A percentile compares a stretch with the other conserved stretches of the same genome.
phyloP scores from a whole-genome alignment of 2,797 vertebrate genomes.

The Valencia hispanica region DNA sequence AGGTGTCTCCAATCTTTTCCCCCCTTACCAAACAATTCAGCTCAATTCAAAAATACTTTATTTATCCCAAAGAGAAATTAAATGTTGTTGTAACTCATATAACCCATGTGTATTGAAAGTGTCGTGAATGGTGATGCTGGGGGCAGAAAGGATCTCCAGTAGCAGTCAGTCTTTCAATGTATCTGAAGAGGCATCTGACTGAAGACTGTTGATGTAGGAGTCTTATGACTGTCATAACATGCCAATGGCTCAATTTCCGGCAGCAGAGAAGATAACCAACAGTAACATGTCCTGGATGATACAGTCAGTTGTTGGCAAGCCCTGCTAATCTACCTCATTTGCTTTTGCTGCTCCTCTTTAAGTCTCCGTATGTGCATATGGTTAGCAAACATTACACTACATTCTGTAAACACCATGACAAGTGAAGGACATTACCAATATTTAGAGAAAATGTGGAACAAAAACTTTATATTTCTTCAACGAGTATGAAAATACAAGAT shows the following conservation, averaged over 20 bases:
- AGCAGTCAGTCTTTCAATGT: not conserved
- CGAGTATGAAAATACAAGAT: too few relatives aligned
- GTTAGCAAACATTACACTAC: not conserved
- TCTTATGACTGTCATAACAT: not conserved
- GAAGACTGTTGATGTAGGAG: not conserved
- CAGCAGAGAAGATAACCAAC: not conserved
- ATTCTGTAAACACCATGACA: too few relatives aligned
- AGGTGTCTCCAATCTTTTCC: too few relatives aligned
- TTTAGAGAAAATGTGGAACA: too few relatives aligned
- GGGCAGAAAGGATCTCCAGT: not conserved
- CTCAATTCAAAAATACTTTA: too few relatives aligned
- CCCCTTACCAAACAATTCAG: too few relatives aligned
- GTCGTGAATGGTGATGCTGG: too few relatives aligned
- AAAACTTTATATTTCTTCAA: too few relatives aligned
- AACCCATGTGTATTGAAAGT: too few relatives aligned
- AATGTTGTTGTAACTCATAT: too few relatives aligned
- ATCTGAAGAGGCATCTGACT: not conserved
- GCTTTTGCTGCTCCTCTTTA: not conserved
- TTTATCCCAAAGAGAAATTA: too few relatives aligned
- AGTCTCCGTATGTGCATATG: not conserved
- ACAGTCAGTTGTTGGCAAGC: not conserved
- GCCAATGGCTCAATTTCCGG: not conserved
- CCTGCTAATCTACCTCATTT: not conserved
- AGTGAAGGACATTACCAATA: too few relatives aligned
- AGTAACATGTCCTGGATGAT: not conserved